A percentile compares a stretch with the other conserved stretches of the same genome.
Conservation (phyloP, 92 coral and sea anemone species). For the Zoanthus sociatus region DNA sequence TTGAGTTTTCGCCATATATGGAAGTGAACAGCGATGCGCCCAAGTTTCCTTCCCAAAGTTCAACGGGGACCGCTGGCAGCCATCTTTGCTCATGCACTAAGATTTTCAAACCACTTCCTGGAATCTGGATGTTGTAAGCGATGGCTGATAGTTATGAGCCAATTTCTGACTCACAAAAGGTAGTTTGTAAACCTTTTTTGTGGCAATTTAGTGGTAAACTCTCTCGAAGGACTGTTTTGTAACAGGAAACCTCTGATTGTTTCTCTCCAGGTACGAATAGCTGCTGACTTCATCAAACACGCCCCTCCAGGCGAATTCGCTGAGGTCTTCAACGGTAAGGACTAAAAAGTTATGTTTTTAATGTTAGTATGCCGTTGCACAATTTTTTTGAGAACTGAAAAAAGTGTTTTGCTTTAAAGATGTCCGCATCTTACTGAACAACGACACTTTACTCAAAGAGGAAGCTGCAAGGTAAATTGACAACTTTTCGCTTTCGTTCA, state of each 20-base stretch:
- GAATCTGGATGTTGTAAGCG: conserved; percentile 69
- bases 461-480: conserved; percentile 86
- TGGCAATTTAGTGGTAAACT: conserved; percentile 3
- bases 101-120: conserved; percentile 38
- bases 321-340: conserved; percentile 98
- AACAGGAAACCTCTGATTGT: conserved; percentile 41
- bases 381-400: not conserved
- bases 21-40: conserved; percentile 41
- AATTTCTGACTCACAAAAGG: conserved; percentile 93
- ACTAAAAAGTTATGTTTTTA: not conserved
- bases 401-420: conserved; percentile 61
- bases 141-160: conserved; percentile 98
- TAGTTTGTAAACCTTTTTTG: conserved; percentile 40
- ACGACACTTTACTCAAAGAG: conserved; percentile 88
- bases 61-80: conserved; percentile 68
- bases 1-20: conserved; percentile 12
- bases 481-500: not conserved
- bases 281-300: conserved; percentile 99
- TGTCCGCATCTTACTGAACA: conserved; percentile 91
- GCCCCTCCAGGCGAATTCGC: conserved; percentile 99
- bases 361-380: not conserved
- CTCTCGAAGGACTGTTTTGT: not conserved
- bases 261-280: conserved; percentile 91
- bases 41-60: conserved; percentile 65
- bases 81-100: conserved; percentile 73